Base-by-base conservation (phyloP, 37 sponge, comb jelly and placozoan genomes). In the Oopsacas minuta region DNA sequence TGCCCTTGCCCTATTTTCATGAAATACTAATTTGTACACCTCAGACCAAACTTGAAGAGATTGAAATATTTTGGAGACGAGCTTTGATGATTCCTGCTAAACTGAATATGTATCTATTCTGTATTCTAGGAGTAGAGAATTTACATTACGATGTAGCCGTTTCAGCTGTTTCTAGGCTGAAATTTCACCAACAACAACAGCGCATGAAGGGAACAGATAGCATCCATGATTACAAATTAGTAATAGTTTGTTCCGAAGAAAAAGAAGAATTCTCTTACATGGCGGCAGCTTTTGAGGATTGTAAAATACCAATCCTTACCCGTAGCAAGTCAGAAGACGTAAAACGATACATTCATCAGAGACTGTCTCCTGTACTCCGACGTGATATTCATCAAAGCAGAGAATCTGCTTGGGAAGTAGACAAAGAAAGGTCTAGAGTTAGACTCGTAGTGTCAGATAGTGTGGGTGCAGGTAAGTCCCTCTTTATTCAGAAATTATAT, bases 41-140 rank as follows among this genome's bases (percentile, higher is more conserved):
- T 25, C 75, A 61, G 1, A 61, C 75, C 30, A 61, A 12, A 61
- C 75, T 25, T 3, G 75, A 61, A n/a, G 75, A 61, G 22, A 61
- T 61, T 32, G 75, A 61, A 10, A 61, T 61, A 25, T 61, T 61
- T 34, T 61, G 75, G 75, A 61, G 75, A 61, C 75, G 75, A 61
- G 75, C 75, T 20, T 3, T 61, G 3, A 61, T 61, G 75, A 61
- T 61, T 12, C 30, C 75, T 25, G 75, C 22, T 10, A 61, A n/a
- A 61, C 7, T 25, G 28, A 61, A 61, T 61, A 25, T 61, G 32
- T 61, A 61, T n/a, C 30, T 61, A 61, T 61, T 61, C 75, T 61
- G 75, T 12, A 10, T 61, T 7, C 3, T 61, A n/a, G 30, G 30
- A 25, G 28, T 61, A 32, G 75, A 61, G 28, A 20, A 10, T 25